Conservation (phyloP, 2,797 vertebrate genomes). For the Thalassophryne amazonica region DNA sequence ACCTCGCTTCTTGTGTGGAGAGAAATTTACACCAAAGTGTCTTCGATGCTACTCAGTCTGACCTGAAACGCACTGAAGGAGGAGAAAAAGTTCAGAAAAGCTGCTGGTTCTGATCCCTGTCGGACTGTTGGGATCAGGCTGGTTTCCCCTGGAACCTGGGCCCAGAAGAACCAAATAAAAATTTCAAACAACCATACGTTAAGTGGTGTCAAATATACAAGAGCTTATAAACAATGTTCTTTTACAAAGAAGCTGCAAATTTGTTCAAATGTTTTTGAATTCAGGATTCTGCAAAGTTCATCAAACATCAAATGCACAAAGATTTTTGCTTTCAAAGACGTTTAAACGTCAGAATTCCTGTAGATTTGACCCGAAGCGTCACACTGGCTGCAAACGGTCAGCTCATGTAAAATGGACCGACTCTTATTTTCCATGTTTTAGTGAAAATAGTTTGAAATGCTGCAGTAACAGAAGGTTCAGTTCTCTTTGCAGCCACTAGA, state of each 20-base stretch:
- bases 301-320: no score
- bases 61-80: constrained; percentile 19
- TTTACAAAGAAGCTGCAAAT: no score
- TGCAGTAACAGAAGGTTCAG: background rate
- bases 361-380: no score
- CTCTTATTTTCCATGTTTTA: background rate
- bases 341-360: no score
- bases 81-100: constrained; percentile 44
- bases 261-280: no score
- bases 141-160: background rate
- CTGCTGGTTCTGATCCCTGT: constrained; percentile 55
- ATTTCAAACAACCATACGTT: no score
- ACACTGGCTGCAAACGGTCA: no score
- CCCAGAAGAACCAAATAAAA: background rate
- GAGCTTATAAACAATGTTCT: no score
- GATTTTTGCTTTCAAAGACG: no score
- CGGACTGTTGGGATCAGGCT: background rate
- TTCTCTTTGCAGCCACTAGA: constrained; percentile 44
- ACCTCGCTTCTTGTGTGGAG: constrained; percentile 53
- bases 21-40: constrained; percentile 37
- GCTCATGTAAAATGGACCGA: no score
- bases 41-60: constrained; percentile 20
- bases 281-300: no score
- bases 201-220: no score
- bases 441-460: background rate